Base-by-base conservation (phyloP, 1,140 invertebrate species). In the Zeugodacus cucurbitae region DNA sequence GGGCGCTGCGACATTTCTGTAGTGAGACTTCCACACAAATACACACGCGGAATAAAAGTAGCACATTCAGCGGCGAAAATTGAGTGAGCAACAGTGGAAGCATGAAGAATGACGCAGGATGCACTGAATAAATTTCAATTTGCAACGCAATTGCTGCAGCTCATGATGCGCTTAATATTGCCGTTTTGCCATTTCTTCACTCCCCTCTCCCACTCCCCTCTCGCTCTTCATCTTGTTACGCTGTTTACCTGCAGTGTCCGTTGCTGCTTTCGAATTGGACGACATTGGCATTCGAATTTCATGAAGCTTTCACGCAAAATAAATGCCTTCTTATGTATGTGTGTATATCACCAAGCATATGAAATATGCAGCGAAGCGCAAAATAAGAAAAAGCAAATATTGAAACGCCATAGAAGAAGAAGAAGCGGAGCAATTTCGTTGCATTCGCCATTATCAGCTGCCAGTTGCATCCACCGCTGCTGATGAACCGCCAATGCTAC, bases 281-380 rank as follows among this genome's bases (percentile, higher is more conserved):
- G 74, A 48, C 74, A 48, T 48, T n/a, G 74, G 74, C 74, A 82
- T 82, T 82, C 74, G 74, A 82, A 54, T 82, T 82, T 82, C 34
- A 82, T 82, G 74, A 82, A 82, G 74, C 48, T 82, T 82, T 82
- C 74, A 48, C 74, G 44, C 74, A 82, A 82, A 82, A 82, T 48
- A 82, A 82, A 82, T 82, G 14, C 74, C 5, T 29, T 48, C 37
- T 48, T 82, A 62, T 26, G 14, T 54, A 54, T 14, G 14, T 54
- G 48, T 14, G 67, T n/a, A 17, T 48, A 10, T 82, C 41, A 82
- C 10, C 74, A 26, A 82, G 17, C 37, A 29, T 29, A 26, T 82
- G 37, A 26, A 82, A 41, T 22, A 74, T 74, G 41, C 34, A 74
- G 5, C 34, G 7, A 5, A 10, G 20, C 44, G 34, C 34, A 3